Evolutionary conservation across 2,888 invertebrate genomes (phyloP), one percentile per base, ranked within the genome.

Genomic region (Leptinotarsa haldemani): DNA sequence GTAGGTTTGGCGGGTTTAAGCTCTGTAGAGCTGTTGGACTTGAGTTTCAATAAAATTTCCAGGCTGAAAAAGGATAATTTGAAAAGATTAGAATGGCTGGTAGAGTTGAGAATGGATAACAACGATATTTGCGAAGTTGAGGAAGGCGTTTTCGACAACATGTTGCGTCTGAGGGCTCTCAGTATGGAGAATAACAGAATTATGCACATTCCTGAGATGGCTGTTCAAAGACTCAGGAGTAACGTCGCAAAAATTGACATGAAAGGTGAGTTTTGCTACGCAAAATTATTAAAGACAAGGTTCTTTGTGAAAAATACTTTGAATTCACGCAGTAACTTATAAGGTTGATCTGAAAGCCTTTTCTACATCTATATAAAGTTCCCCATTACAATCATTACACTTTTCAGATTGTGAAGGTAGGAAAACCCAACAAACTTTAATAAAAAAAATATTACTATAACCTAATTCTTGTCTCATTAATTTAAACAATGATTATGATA

Each of bases 161-260:
- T 96, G 95, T 93, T 95, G 2, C 90, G 95, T 73, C 85, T 96
- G n/a, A 91, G 95, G 80, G 93, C 95, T 22, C 89, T 96, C 25
- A 94, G 94, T 48, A 85, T 96, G 83, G 90, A 92, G 69, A 93
- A 94, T 83, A 96, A 96, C 85, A 92, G 92, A 81, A 90, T 96
- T 86, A 90, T 91, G 70, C 90, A 92, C 4, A 90, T 96, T 75
- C 90, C 92, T 3, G 96, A 96, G 86, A 89, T 89, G 30, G 92
- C 93, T 0, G 94, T 96, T 83, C 90, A 93, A 74, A 93, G 93
- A 80, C 87, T 96, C 56, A 89, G 94, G 80, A 94, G 93, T 74
- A 95, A 95, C 80, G 93, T 96, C 70, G 95, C 95, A 9, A 91
- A 94, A 80, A 88, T 96, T 74, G 95, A 96, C 86, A 91, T 96